Conservation (phyloP, 2,113 vertebrate species). For the Lagopus leucura region DNA sequence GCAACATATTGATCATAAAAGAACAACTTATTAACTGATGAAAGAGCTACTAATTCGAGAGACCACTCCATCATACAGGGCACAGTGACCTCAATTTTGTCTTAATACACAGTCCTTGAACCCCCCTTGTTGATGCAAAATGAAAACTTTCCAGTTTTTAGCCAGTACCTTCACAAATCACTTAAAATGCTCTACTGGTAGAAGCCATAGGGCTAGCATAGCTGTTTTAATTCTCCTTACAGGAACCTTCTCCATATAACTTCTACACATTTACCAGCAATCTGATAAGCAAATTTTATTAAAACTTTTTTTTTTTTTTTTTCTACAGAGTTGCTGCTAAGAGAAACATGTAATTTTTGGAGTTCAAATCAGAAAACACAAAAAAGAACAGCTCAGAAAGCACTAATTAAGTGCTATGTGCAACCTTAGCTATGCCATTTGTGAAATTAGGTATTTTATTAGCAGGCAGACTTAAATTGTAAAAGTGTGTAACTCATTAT, state of each 20-base stretch:
- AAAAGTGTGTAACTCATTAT: background rate
- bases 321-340: background rate
- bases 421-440: background rate
- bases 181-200: background rate
- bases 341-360: background rate
- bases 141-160: background rate
- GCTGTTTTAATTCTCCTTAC: background rate
- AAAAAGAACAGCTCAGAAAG: background rate
- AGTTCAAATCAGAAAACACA: background rate
- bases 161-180: background rate
- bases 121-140: background rate
- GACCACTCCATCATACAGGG: background rate
- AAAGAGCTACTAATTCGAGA: background rate
- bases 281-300: background rate
- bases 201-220: background rate
- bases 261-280: background rate
- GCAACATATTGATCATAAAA: background rate
- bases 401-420: background rate
- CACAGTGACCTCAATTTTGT: background rate
- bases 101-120: background rate
- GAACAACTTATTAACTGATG: background rate
- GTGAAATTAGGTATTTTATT: background rate
- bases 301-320: background rate
- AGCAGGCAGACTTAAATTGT: background rate
- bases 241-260: slow-evolving; percentile 4